phyloP scores from a whole-genome alignment of 2,888 invertebrate species.

The Sericinus montela region DNA sequence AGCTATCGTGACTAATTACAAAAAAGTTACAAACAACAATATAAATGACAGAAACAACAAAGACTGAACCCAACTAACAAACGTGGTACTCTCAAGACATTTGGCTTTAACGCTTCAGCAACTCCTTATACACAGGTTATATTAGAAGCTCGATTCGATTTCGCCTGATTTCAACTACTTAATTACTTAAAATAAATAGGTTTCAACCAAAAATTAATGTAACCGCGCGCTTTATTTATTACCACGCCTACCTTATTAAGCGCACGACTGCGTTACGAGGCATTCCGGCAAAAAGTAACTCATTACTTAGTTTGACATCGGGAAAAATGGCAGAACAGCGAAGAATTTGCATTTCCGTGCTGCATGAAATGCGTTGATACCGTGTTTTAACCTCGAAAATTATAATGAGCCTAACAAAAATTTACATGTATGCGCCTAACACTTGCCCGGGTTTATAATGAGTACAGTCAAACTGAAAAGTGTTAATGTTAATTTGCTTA shows the following conservation, averaged over 20 bases:
- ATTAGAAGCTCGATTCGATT: too few relatives aligned
- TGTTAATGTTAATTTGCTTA: neutral
- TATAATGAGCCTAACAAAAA: constrained; percentile 63
- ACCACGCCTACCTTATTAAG: constrained; percentile 28
- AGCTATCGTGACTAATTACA: too few relatives aligned
- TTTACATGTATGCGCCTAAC: constrained; percentile 42
- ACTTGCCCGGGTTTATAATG: neutral
- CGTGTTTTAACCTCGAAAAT: constrained; percentile 54
- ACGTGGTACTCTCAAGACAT: too few relatives aligned
- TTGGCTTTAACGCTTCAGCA: too few relatives aligned
- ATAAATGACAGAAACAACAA: too few relatives aligned
- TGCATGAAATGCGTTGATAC: constrained; percentile 61
- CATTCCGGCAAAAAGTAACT: constrained; percentile 33
- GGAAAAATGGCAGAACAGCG: constrained; percentile 46
- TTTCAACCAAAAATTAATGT: constrained; percentile 5
- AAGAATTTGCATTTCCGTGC: constrained; percentile 71
- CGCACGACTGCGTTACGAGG: constrained; percentile 18
- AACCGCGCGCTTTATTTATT: constrained; percentile 6
- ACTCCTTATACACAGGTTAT: too few relatives aligned
- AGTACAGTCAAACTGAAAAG: neutral
- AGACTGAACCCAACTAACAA: too few relatives aligned
- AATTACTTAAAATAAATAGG: neutral
- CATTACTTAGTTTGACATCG: constrained; percentile 57
- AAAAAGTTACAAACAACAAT: too few relatives aligned
- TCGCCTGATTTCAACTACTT: neutral